Evolutionary conservation across 1,140 invertebrate species (phyloP).

Genomic region (Papilio glaucus): DNA sequence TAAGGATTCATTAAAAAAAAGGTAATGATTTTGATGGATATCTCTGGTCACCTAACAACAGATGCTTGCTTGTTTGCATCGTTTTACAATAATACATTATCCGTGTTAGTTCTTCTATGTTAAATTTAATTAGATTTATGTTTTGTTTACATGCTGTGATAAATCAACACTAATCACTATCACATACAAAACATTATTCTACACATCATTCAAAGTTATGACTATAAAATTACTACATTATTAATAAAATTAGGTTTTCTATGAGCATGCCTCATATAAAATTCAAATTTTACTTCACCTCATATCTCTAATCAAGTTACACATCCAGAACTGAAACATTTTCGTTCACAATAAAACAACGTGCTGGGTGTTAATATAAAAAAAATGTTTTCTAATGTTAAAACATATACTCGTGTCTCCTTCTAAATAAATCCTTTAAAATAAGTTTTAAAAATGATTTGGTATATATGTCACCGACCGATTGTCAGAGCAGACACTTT

Average conservation of each 20-base stretch:
- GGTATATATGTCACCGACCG: too few species aligned
- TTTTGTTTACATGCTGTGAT: background rate
- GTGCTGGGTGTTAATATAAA: background rate
- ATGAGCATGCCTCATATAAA: slow-evolving; percentile 1
- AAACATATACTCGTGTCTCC: slow-evolving; percentile 16
- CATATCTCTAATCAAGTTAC: background rate
- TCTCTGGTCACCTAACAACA: too few species aligned
- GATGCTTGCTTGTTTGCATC: too few species aligned
- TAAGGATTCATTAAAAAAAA: too few species aligned
- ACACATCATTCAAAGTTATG: background rate
- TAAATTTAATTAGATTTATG: background rate
- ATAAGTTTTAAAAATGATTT: too few species aligned
- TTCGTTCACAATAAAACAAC: background rate
- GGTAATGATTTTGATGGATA: too few species aligned
- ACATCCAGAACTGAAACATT: slow-evolving; percentile 16
- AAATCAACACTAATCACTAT: background rate
- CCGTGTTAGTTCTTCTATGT: background rate
- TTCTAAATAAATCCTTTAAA: slow-evolving; percentile 28
- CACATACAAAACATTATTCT: background rate
- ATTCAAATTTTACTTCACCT: slow-evolving; percentile 17
- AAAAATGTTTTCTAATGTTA: slow-evolving; percentile 26
- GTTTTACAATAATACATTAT: background rate
- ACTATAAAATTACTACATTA: background rate
- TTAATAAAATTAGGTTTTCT: background rate
- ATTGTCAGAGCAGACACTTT: too few species aligned